Conservation (phyloP, 30 jellyfish, hydroid and myxozoan species). For the Turritopsis dohrnii region DNA sequence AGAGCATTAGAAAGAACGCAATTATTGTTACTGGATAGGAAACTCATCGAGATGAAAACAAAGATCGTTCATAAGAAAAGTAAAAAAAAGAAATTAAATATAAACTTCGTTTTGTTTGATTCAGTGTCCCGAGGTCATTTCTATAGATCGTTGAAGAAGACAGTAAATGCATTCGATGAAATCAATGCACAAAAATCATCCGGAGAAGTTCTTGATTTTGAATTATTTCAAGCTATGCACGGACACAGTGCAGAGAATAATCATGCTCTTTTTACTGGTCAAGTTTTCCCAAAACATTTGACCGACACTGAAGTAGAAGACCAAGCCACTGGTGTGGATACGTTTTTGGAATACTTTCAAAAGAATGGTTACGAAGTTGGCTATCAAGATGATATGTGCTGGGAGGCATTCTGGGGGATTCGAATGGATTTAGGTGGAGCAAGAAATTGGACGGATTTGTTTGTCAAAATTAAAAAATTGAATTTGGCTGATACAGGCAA, state of each 20-base stretch:
- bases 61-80: neutral
- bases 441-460: constrained; percentile 42
- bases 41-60: neutral
- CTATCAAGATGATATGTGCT: constrained; percentile 85
- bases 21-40: constrained; percentile 7
- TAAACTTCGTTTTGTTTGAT: constrained; percentile 61
- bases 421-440: constrained; percentile 74
- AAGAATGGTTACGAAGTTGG: constrained; percentile 54
- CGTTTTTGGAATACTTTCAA: constrained; percentile 28
- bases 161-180: constrained; percentile 31
- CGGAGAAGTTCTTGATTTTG: constrained; percentile 74
- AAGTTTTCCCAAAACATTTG: constrained; percentile 44
- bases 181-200: constrained; percentile 29
- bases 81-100: constrained; percentile 1
- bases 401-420: constrained; percentile 86
- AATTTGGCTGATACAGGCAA: constrained; percentile 66
- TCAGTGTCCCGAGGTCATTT: constrained; percentile 85
- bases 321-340: constrained; percentile 32
- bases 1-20: constrained; percentile 1
- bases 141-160: constrained; percentile 58
- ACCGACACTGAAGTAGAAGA: constrained; percentile 51
- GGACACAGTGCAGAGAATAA: constrained; percentile 91
- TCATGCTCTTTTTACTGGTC: constrained; percentile 79
- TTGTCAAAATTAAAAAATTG: constrained; percentile 21
- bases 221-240: constrained; percentile 75